phyloP scores from a whole-genome alignment of 2,797 vertebrate genomes.

The Coracias cyanogaster region DNA sequence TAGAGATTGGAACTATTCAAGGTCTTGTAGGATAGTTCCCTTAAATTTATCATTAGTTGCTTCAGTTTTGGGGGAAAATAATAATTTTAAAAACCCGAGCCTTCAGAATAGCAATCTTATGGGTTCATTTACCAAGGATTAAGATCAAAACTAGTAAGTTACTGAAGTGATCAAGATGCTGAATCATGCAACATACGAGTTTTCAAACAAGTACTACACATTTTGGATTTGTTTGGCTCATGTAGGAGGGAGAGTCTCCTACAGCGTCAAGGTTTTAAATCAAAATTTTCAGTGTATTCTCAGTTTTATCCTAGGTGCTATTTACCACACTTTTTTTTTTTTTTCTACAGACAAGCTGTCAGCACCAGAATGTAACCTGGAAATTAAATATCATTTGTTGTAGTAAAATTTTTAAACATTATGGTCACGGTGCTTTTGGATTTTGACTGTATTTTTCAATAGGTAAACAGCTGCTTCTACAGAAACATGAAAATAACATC shows the following conservation, averaged over 20 bases:
- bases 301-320: background rate
- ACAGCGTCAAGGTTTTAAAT: background rate
- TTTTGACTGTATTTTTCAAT: background rate
- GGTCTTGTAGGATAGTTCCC: background rate
- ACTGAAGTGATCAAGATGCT: background rate
- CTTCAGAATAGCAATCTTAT: background rate
- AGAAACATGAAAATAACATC: background rate
- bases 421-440: background rate
- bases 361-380: background rate
- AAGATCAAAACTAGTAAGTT: background rate
- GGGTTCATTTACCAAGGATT: background rate
- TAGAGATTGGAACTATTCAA: background rate
- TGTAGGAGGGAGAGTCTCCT: background rate
- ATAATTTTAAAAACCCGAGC: too few species aligned
- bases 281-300: background rate
- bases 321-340: background rate
- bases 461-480: background rate
- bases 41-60: background rate
- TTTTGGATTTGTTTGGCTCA: background rate
- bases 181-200: background rate
- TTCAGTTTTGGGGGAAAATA: background rate
- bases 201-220: background rate
- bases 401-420: background rate
- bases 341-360: background rate
- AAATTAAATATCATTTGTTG: background rate